These are phyloP conservation scores for Sisyra terminalis DNA, from an alignment of 2,888 invertebrate genomes.

Conservation along the genomic window DNA sequence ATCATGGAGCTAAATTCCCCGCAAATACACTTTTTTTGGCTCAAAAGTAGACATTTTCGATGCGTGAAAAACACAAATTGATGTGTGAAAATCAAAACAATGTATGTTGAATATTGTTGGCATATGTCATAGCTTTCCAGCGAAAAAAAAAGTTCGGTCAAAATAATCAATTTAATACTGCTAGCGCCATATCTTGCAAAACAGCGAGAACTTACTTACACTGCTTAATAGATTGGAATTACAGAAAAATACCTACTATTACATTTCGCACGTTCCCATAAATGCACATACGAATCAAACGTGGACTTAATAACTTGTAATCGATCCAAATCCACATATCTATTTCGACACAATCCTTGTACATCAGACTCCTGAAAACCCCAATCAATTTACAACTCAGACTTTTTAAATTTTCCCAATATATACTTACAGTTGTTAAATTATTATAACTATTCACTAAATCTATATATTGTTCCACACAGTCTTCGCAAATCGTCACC, in stretches of 20 bases:
- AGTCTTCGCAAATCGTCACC: constrained; percentile 40
- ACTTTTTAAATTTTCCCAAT: not conserved
- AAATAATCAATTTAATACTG: too few relatives aligned
- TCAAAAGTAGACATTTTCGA: too few relatives aligned
- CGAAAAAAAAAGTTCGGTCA: too few relatives aligned
- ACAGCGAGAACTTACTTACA: too few relatives aligned
- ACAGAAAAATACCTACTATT: constrained; percentile 41
- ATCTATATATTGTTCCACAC: constrained; percentile 34
- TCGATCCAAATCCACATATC: constrained; percentile 42
- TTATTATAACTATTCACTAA: constrained; percentile 30
- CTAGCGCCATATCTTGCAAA: too few relatives aligned
- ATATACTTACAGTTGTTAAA: not conserved
- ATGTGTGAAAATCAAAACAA: too few relatives aligned
- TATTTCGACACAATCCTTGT: constrained; percentile 29
- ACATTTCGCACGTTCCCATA: constrained; percentile 47
- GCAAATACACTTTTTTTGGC: too few relatives aligned
- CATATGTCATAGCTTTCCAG: too few relatives aligned
- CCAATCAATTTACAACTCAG: constrained; percentile 29
- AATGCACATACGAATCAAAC: constrained; percentile 32
- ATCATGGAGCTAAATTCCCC: too few relatives aligned
- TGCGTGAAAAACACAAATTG: too few relatives aligned
- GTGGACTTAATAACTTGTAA: constrained; percentile 40
- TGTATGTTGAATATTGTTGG: too few relatives aligned
- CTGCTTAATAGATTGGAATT: too few relatives aligned
- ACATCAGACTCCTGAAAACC: constrained; percentile 13